Evolutionary conservation across 2,888 invertebrate species (phyloP).

Genomic region (Patella pellucida): DNA sequence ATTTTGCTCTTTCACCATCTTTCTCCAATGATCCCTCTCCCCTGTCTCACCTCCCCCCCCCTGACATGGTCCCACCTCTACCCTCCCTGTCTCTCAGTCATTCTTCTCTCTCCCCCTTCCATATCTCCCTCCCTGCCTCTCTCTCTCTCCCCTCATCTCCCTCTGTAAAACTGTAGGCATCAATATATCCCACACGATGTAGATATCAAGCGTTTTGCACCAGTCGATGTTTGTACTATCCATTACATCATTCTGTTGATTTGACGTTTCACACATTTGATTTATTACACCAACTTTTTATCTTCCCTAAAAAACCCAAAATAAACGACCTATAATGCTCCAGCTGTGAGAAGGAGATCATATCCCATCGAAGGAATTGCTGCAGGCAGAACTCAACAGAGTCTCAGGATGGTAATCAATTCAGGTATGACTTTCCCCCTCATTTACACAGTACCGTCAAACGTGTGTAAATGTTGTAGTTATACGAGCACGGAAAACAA

Average conservation of each 20-base stretch:
- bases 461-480: neutral
- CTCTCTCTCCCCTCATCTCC: conserved; percentile 8
- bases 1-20: too few species aligned
- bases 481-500: conserved; percentile 2
- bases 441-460: neutral
- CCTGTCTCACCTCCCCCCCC: too few species aligned
- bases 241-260: neutral
- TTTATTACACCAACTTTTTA: neutral
- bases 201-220: conserved; percentile 1
- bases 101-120: neutral
- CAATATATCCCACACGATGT: too few species aligned
- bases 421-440: neutral
- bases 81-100: neutral
- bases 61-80: too few species aligned
- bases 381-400: too few species aligned
- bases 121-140: neutral
- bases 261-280: neutral
- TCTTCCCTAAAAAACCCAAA: neutral
- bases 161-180: neutral
- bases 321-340: neutral
- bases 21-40: neutral
- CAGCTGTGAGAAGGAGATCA: neutral
- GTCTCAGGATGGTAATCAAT: neutral
- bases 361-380: too few species aligned
- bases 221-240: conserved; percentile 2